These are phyloP conservation scores for Phrixothrix hirtus DNA, from an alignment of 2,888 invertebrate species.

Conservation along the genomic window DNA sequence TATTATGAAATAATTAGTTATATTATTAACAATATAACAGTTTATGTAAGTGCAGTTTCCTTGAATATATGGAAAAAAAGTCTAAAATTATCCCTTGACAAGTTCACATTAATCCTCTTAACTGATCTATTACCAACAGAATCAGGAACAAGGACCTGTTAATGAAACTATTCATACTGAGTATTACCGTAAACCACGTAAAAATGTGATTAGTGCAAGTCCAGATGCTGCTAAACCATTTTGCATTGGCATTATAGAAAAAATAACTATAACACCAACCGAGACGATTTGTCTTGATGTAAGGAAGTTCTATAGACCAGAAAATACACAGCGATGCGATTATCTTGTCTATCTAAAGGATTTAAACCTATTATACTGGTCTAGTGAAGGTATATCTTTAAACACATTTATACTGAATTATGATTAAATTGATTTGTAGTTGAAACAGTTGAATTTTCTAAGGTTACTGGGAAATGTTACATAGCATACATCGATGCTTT, in stretches of 20 bases:
- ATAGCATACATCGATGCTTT: constrained; percentile 66
- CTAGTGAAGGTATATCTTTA: constrained; percentile 64
- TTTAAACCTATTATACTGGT: constrained; percentile 78
- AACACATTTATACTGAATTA: not conserved
- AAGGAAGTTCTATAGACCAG: constrained; percentile 73
- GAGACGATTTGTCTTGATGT: constrained; percentile 67
- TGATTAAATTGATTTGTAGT: not conserved
- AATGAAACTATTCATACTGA: constrained; percentile 79
- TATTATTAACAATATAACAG: too few species aligned
- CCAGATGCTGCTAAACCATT: constrained; percentile 75
- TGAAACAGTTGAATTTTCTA: not conserved
- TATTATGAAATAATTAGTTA: too few species aligned
- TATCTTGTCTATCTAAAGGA: constrained; percentile 65
- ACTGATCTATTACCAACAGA: too few species aligned
- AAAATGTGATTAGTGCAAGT: constrained; percentile 71
- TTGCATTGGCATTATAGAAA: constrained; percentile 69
- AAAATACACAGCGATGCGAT: constrained; percentile 68
- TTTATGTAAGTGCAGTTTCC: too few species aligned
- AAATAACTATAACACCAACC: constrained; percentile 60
- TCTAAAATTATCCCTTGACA: too few species aligned
- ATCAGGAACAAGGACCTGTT: constrained; percentile 46
- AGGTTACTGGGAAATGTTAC: constrained; percentile 66
- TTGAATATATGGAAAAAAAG: too few species aligned
- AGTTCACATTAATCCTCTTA: too few species aligned
- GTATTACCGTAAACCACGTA: constrained; percentile 74